Conservation (phyloP, 2,888 invertebrate species). For the Stomorhina lunata region DNA sequence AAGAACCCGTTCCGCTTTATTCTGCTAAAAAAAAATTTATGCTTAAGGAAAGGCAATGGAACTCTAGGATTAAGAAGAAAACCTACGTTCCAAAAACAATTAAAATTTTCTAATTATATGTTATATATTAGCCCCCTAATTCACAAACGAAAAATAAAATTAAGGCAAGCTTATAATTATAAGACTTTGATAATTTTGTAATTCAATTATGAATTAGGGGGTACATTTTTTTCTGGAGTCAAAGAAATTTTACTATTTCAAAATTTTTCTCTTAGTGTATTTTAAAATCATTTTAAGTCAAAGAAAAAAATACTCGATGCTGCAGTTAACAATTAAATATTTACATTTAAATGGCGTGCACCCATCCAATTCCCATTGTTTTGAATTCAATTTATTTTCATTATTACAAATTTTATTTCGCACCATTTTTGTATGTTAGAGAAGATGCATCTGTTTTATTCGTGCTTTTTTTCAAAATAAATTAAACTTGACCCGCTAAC, state of each 20-base stretch:
- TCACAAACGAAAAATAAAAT: too few relatives aligned
- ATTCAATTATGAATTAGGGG: too few relatives aligned
- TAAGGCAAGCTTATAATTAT: not conserved
- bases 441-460: not conserved
- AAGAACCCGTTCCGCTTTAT: too few relatives aligned
- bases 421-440: conserved; percentile 3
- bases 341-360: conserved; percentile 37
- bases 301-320: not conserved
- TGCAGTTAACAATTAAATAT: conserved; percentile 23
- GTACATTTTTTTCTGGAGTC: too few relatives aligned
- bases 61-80: too few relatives aligned
- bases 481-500: conserved; percentile 64
- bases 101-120: too few relatives aligned
- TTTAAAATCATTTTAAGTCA: not conserved
- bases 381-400: conserved; percentile 36
- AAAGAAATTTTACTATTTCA: too few relatives aligned
- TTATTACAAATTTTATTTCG: conserved; percentile 36
- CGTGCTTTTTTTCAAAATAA: not conserved
- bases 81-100: too few relatives aligned
- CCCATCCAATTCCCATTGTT: conserved; percentile 21
- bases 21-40: too few relatives aligned
- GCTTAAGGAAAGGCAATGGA: too few relatives aligned
- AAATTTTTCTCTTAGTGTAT: conserved; percentile 20
- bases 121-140: too few relatives aligned
- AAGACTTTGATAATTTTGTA: too few relatives aligned